Evolutionary conservation across 2,113 vertebrate genomes (phyloP), one percentile per base, ranked within the genome.

Genomic region (Tinamus guttatus): DNA sequence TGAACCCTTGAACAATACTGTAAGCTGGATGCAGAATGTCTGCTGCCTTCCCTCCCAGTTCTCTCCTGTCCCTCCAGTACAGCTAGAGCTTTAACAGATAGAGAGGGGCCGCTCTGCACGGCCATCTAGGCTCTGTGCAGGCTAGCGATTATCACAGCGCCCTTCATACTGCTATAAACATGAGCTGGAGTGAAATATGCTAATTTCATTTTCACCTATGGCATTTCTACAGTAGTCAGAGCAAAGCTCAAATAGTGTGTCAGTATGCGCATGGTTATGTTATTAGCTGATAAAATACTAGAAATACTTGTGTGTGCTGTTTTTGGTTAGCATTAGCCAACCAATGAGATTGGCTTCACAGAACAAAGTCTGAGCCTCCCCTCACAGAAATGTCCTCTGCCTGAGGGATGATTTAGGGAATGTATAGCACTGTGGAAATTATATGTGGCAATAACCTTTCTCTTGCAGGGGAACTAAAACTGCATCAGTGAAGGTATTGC

Each of bases 141-240:
- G 52, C 78, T 87, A 56, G 17, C 75, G 36, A 56, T 58, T 3
- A 7, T 76, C 17, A 32, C 28, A 4, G 38, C 40, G 78, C 28
- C 36, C 25, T 73, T 64, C 34, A 12, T 54, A 24, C 49, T 84
- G 56, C 65, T 86, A 41, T 59, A 79, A 51, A 70, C 10, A 20
- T 21, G 34, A 74, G 49, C 14, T 51, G 45, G 34, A 81, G 64
- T 80, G 49, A 90, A 89, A 81, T 85, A 81, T 8, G 22, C 4
- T 71, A 40, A 82, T 76, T 94, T 89, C 9, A 64, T 60, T 90
- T 90, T 89, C 54, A 84, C 52, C 82, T 81, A 45, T 83, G 63
- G 45, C 81, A 22, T 10, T 60, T 65, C 82, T 56, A 65, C 63
- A 91, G 82, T 6, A 63, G 36, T 8, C 65, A 73, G 36, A 73